Percentiles rank a stretch among this genome's conserved stretches.
Evolutionary conservation across 2,888 invertebrate genomes (phyloP).

Genomic region (Rhagonycha fulva): DNA sequence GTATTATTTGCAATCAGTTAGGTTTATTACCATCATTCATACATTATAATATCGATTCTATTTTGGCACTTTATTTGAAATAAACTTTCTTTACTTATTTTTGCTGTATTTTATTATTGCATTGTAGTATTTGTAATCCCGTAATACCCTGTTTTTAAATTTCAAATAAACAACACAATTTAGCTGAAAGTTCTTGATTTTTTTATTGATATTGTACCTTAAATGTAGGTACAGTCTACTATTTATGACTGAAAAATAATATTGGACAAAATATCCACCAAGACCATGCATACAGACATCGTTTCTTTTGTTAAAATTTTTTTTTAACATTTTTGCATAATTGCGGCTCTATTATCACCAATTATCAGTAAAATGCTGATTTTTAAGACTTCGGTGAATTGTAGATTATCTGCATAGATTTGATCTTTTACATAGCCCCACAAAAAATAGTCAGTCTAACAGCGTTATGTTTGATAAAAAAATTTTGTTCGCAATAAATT

Average conservation of each 20-base stretch:
- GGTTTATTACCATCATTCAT: no score
- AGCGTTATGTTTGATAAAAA: conserved; percentile 1
- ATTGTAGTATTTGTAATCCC: no score
- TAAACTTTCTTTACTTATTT: no score
- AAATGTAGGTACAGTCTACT: neutral
- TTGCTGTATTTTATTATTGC: no score
- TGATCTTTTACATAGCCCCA: conserved; percentile 3
- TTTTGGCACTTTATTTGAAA: no score
- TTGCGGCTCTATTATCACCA: neutral
- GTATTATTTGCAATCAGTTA: no score
- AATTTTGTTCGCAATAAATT: conserved; percentile 8
- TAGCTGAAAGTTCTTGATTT: neutral
- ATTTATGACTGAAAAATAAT: neutral
- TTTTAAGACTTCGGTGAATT: neutral
- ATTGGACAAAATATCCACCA: neutral
- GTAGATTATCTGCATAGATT: conserved; percentile 1
- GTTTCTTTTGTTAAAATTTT: conserved; percentile 6
- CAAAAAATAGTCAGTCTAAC: conserved; percentile 6
- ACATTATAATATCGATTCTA: no score
- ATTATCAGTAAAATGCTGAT: neutral
- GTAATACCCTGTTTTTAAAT: neutral
- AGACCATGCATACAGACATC: neutral
- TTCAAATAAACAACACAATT: neutral
- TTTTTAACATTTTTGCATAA: conserved; percentile 1
- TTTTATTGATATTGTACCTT: neutral